Conservation (phyloP, 2,888 invertebrate genomes). For the Drosophila flavopinicola region DNA sequence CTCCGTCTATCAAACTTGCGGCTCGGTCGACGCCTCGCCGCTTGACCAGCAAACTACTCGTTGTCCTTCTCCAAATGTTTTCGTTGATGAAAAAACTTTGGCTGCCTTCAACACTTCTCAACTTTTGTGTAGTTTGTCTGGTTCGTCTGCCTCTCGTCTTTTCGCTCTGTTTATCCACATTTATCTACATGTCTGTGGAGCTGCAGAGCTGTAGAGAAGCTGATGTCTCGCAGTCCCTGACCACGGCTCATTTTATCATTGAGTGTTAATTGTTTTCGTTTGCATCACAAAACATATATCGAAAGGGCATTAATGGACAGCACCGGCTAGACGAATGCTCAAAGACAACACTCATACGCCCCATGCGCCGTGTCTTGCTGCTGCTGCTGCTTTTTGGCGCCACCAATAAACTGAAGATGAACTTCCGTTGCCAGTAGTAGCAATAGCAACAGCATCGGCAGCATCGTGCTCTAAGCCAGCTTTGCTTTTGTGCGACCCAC, state of each 20-base stretch:
- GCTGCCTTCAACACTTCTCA: slow-evolving; percentile 76
- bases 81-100: slow-evolving; percentile 79
- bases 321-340: slow-evolving; percentile 14
- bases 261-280: slow-evolving; percentile 80
- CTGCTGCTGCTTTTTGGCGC: slow-evolving; percentile 46
- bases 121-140: slow-evolving; percentile 70
- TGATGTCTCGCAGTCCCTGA: slow-evolving; percentile 30
- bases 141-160: slow-evolving; percentile 8
- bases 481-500: slow-evolving; percentile 48
- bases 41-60: slow-evolving; percentile 74
- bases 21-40: slow-evolving; percentile 39
- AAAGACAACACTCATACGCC: slow-evolving; percentile 60
- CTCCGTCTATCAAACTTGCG: slow-evolving; percentile 63
- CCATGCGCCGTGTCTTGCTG: slow-evolving; percentile 44
- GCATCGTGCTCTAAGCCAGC: slow-evolving; percentile 22
- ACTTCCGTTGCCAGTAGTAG: slow-evolving; percentile 71
- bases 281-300: slow-evolving; percentile 72
- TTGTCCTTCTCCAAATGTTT: slow-evolving; percentile 64
- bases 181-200: slow-evolving; percentile 30
- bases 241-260: slow-evolving; percentile 70
- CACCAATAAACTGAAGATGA: slow-evolving; percentile 75
- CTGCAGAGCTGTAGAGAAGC: too few species aligned
- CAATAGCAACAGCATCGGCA: too few species aligned
- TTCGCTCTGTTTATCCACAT: slow-evolving; percentile 20
- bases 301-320: slow-evolving; percentile 72